phyloP scores from a whole-genome alignment of 2,888 invertebrate genomes.

The Drosophila longiperda region DNA sequence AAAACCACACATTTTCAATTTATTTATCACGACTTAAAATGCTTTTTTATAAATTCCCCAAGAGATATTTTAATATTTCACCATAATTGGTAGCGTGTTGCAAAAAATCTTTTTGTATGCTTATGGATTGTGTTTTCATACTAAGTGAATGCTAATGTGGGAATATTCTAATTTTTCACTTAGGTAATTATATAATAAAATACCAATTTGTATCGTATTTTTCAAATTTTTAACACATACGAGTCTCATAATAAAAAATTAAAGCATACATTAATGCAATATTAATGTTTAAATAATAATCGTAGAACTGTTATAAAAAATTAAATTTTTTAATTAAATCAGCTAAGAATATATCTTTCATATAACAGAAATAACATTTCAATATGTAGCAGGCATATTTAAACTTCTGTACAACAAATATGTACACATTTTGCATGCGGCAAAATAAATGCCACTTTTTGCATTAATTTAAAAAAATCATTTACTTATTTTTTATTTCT shows the following conservation, averaged over 20 bases:
- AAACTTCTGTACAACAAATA: neutral
- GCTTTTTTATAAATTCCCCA: neutral
- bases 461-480: neutral
- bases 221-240: neutral
- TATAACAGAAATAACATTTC: neutral
- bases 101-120: neutral
- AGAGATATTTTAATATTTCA: neutral
- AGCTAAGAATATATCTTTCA: neutral
- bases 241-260: neutral
- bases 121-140: neutral
- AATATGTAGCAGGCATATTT: neutral
- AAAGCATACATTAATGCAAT: neutral
- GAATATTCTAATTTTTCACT: neutral
- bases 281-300: neutral
- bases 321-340: neutral
- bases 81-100: neutral
- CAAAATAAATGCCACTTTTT: neutral
- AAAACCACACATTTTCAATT: slow-evolving; percentile 7
- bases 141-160: neutral
- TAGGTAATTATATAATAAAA: neutral
- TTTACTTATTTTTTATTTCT: neutral
- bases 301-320: neutral
- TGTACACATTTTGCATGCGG: neutral
- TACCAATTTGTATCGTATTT: neutral
- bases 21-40: slow-evolving; percentile 1